Percentiles rank a stretch among this genome's conserved stretches.
phyloP scores from a whole-genome alignment of 2,113 vertebrate species.

The Hucho hucho region DNA sequence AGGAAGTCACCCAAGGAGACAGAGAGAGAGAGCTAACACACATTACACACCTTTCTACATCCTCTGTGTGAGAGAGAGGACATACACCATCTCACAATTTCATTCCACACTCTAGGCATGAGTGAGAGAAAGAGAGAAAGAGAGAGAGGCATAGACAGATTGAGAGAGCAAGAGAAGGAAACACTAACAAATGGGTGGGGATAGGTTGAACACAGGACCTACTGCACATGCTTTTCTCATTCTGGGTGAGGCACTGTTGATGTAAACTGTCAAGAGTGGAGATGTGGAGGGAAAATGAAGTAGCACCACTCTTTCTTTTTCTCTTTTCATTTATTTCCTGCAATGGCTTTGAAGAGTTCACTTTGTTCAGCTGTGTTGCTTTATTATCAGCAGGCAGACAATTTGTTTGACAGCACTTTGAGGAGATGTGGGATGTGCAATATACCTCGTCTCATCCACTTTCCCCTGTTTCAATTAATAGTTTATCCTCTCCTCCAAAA shows the following conservation, averaged over 20 bases:
- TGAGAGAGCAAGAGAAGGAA: not conserved
- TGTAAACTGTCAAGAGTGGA: slow-evolving; percentile 42
- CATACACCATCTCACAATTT: not conserved
- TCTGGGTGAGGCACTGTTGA: slow-evolving; percentile 36
- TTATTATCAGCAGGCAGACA: slow-evolving; percentile 58
- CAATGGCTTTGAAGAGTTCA: slow-evolving; percentile 44
- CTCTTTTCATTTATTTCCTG: slow-evolving; percentile 28
- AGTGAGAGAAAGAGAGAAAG: not conserved
- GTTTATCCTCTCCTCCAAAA: slow-evolving; percentile 39
- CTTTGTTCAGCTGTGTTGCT: slow-evolving; percentile 59
- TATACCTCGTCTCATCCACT: slow-evolving; percentile 21
- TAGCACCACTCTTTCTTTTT: slow-evolving; percentile 32
- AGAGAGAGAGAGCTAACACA: not conserved
- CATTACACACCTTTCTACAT: not conserved
- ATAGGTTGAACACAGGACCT: slow-evolving; percentile 20
- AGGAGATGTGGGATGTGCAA: slow-evolving; percentile 36
- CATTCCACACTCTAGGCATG: not conserved
- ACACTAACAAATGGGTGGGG: slow-evolving; percentile 17
- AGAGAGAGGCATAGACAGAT: not conserved
- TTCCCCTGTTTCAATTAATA: slow-evolving; percentile 58
- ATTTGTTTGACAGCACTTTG: slow-evolving; percentile 57
- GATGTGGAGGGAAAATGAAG: slow-evolving; percentile 31
- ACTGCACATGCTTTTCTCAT: slow-evolving; percentile 32
- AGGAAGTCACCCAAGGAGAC: not conserved
- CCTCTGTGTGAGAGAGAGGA: not conserved